Evolutionary conservation across 2,888 invertebrate genomes (phyloP), one percentile per base, ranked within the genome.

Genomic region (Cyrtodaria siliqua): DNA sequence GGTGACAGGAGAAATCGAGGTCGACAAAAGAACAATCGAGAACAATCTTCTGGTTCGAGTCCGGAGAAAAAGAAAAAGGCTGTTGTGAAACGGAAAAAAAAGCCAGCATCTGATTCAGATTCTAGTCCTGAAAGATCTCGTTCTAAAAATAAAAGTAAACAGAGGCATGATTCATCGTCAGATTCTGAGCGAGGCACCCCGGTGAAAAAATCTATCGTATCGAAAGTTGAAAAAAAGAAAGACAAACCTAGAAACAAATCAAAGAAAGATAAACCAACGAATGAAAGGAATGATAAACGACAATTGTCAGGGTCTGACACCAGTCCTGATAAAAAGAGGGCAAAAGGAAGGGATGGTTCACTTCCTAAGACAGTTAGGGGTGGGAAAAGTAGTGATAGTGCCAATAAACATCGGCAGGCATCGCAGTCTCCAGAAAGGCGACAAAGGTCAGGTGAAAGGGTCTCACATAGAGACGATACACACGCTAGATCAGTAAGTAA

Each of bases 171-270:
- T n/a, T 66, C 49, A 56, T 60, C 52, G 4, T 75, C 75, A 8
- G 66, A 66, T 27, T 56, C 62, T 18, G 76, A 76, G 38, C 24
- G 12, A 33, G 12, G 33, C 8, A 64, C 62, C 20, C 77, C 77
- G 2, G 60, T 63, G 9, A 77, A 77, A 44, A 27, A 33, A 18
- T 56, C 66, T 16, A 40, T 61, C 27, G 49, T 40, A 0, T 53
- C 60, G 6, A 66, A 72, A 56, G 66, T 66, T 23, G 60, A 62
- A 23, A 59, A 57, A 40, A 12, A 47, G 1, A 60, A 44, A 26
- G 52, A 59, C 33, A 23, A 27, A 33, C 12, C 33, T 33, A n/a
- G n/a, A n/a, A 12, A 12, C 33, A 33, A 33, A 12, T 33, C 33
- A 33, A 33, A 33, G 33, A 33, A 33, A 12, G 33, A 33, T 33